Evolutionary conservation across 2,113 vertebrate genomes (phyloP).

Genomic region (Morone saxatilis): DNA sequence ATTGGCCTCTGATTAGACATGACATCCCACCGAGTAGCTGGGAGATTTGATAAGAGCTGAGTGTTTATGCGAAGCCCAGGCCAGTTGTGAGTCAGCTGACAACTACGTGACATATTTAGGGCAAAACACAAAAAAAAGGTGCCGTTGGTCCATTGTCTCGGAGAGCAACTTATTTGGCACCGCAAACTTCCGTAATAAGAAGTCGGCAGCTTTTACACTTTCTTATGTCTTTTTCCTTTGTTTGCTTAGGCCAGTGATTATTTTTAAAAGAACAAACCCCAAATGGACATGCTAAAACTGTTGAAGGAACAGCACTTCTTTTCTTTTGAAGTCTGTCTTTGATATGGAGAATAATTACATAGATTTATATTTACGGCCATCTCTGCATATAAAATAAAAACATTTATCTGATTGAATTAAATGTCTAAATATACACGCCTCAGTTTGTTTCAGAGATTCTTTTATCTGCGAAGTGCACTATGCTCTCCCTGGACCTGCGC

Average conservation of each 20-base stretch:
- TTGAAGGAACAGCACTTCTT: conserved; percentile 40
- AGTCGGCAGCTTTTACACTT: conserved; percentile 37
- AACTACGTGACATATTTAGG: conserved; percentile 67
- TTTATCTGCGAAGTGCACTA: conserved; percentile 61
- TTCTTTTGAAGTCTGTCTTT: conserved; percentile 78
- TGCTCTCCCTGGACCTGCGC: conserved; percentile 63
- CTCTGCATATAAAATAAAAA: conserved; percentile 57
- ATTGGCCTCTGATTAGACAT: conserved; percentile 66
- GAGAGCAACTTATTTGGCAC: neutral
- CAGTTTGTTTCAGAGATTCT: conserved; percentile 67
- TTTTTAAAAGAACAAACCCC: conserved; percentile 73
- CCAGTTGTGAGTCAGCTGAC: conserved; percentile 39
- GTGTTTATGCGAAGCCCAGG: conserved; percentile 48
- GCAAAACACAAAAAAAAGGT: conserved; percentile 40
- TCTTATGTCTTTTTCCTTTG: conserved; percentile 31
- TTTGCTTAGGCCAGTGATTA: conserved; percentile 59
- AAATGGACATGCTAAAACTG: conserved; percentile 62
- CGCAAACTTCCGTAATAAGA: conserved; percentile 14
- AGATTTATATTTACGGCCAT: conserved; percentile 61
- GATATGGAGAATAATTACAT: conserved; percentile 78
- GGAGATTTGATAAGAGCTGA: conserved; percentile 54
- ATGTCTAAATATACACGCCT: conserved; percentile 76
- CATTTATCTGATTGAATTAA: conserved; percentile 79
- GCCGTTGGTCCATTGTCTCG: neutral
- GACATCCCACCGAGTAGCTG: conserved; percentile 51